Conservation (phyloP, 2,113 vertebrate genomes). For the Serilophus lunatus region DNA sequence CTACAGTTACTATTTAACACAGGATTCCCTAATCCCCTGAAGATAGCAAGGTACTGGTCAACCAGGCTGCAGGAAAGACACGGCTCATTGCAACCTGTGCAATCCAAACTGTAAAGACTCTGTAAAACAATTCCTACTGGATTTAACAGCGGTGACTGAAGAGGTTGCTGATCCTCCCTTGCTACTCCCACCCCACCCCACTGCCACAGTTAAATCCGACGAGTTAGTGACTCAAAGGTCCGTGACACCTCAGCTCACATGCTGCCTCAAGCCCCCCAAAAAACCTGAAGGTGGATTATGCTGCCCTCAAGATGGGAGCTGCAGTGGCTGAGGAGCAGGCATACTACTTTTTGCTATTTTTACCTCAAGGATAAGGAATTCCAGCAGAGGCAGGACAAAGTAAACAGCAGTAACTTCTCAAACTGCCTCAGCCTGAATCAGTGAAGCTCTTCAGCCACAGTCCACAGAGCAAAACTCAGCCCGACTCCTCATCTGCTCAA, state of each 20-base stretch:
- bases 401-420: not conserved
- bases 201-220: not conserved
- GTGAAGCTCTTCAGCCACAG: not conserved
- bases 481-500: not conserved
- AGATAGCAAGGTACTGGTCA: not conserved
- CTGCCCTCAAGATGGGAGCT: not conserved
- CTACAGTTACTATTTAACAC: not conserved
- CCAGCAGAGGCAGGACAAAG: not conserved
- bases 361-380: not conserved
- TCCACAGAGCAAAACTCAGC: not conserved
- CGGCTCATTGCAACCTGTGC: not conserved
- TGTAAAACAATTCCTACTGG: not conserved
- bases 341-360: not conserved
- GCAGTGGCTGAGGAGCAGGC: not conserved
- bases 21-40: not conserved
- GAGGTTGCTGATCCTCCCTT: not conserved
- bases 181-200: not conserved
- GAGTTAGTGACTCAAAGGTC: not conserved
- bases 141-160: not conserved
- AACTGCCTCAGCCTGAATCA: not conserved
- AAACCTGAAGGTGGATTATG: not conserved
- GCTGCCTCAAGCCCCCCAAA: not conserved
- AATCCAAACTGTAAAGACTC: not conserved
- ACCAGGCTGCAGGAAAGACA: not conserved
- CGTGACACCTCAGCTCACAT: rapidly evolving